Evolutionary conservation across 2,113 vertebrate species (phyloP).

Genomic region (Acinonyx jubatus): DNA sequence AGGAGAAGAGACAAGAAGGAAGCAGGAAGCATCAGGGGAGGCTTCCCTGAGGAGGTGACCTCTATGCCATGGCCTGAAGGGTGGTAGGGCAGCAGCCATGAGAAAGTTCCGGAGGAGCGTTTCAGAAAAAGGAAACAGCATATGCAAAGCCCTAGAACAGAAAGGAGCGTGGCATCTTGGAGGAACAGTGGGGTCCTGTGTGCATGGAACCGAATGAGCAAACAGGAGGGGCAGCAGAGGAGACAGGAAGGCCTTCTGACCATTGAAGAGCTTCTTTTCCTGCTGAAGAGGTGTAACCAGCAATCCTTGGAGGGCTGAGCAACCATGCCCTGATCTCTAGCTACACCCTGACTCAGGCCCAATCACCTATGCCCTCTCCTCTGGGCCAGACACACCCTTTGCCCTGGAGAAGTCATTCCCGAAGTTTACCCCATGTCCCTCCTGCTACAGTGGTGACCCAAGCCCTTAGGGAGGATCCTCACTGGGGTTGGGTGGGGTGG

Average conservation of each 20-base stretch:
- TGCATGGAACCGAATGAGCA: fast-evolving
- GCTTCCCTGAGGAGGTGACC: neutral
- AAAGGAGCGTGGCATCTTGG: fast-evolving
- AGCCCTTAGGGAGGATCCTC: neutral
- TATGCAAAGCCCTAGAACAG: neutral
- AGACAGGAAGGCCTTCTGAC: neutral
- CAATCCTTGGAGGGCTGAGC: too few species aligned
- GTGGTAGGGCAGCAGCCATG: neutral
- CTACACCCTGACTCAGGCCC: neutral
- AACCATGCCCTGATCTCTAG: neutral
- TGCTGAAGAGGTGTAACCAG: neutral
- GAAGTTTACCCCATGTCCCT: neutral
- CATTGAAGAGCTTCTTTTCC: neutral
- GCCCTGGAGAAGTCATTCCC: neutral
- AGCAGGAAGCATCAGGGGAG: neutral
- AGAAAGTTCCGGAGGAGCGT: neutral
- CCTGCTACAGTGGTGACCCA: neutral
- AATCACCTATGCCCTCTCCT: neutral
- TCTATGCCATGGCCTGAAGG: neutral
- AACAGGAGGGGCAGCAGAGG: neutral
- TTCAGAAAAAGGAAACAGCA: neutral
- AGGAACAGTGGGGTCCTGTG: neutral
- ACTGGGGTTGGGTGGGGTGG: fast-evolving
- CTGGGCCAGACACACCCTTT: neutral
- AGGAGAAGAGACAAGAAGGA: neutral